A percentile compares a stretch with the other conserved stretches of the same genome.
Conservation (phyloP, 2,797 vertebrate species). For the Orientallactaga sibirica region DNA sequence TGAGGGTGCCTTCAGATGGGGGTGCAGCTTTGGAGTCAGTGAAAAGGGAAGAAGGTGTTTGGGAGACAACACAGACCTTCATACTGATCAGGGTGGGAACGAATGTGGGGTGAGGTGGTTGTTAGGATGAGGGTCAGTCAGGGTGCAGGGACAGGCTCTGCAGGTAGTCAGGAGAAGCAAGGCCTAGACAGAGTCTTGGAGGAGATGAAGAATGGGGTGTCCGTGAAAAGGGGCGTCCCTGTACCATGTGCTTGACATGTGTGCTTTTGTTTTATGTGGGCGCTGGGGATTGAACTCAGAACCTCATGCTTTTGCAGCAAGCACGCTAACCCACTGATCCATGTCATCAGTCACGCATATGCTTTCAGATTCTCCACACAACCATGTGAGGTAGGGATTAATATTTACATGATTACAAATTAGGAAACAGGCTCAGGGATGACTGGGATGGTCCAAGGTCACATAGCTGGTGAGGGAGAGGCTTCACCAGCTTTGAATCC, state of each 20-base stretch:
- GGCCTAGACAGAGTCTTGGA: background rate
- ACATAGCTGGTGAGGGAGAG: constrained; percentile 24
- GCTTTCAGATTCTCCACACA: constrained; percentile 9
- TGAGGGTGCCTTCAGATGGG: constrained; percentile 9
- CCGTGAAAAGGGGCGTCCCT: background rate
- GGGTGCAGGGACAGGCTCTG: background rate
- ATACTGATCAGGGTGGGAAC: background rate
- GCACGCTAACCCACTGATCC: too few species aligned
- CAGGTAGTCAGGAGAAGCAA: background rate
- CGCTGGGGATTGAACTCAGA: too few species aligned
- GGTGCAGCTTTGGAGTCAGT: background rate
- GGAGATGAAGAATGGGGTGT: background rate
- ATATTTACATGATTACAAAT: constrained; percentile 32
- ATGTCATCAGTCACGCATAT: background rate
- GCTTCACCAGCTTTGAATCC: constrained; percentile 33
- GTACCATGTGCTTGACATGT: background rate
- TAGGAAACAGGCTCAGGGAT: constrained; percentile 50
- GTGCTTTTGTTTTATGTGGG: background rate
- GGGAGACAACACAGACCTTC: background rate
- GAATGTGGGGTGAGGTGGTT: background rate
- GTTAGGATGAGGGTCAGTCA: background rate
- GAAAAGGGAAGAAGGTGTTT: background rate
- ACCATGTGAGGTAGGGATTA: background rate
- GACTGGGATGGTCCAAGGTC: constrained; percentile 1
- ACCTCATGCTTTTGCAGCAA: too few species aligned